These are phyloP conservation scores for Aphidius gifuensis DNA, from an alignment of 1,140 invertebrate genomes.

Conservation along the genomic window DNA sequence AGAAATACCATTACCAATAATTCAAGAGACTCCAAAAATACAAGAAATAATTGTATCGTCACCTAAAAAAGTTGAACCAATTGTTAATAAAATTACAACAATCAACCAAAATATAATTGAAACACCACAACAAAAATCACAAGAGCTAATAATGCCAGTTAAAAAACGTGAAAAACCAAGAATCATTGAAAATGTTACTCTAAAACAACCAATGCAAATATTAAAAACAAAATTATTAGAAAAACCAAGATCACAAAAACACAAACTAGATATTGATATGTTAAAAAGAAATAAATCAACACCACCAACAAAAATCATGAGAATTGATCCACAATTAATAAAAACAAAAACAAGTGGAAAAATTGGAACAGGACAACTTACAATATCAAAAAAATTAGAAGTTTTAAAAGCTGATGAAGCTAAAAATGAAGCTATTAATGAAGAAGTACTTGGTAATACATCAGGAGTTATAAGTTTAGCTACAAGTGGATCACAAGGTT, in stretches of 20 bases:
- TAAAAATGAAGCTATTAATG: constrained; percentile 12
- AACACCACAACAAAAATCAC: constrained; percentile 29
- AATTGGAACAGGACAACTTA: constrained; percentile 21
- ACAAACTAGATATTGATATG: constrained; percentile 41
- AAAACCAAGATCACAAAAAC: constrained; percentile 38
- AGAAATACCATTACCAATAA: too few relatives aligned
- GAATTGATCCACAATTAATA: constrained; percentile 33
- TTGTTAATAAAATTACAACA: background rate
- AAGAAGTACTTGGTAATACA: constrained; percentile 18
- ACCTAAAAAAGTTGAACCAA: constrained; percentile 1
- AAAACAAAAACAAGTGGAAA: constrained; percentile 29
- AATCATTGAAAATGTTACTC: constrained; percentile 48
- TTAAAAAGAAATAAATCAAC: constrained; percentile 8
- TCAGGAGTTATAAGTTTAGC: background rate
- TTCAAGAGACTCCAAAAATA: background rate
- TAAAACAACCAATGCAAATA: constrained; percentile 47
- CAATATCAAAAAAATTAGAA: constrained; percentile 38
- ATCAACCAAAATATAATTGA: background rate
- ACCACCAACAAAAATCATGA: constrained; percentile 42
- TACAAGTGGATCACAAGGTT: constrained; percentile 29
- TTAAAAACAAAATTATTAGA: constrained; percentile 47
- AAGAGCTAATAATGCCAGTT: constrained; percentile 40
- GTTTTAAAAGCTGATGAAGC: constrained; percentile 38
- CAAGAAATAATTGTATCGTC: background rate
- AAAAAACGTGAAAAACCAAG: constrained; percentile 52